Base-by-base conservation (phyloP, 2,888 invertebrate genomes). In the Odontocerum albicorne region DNA sequence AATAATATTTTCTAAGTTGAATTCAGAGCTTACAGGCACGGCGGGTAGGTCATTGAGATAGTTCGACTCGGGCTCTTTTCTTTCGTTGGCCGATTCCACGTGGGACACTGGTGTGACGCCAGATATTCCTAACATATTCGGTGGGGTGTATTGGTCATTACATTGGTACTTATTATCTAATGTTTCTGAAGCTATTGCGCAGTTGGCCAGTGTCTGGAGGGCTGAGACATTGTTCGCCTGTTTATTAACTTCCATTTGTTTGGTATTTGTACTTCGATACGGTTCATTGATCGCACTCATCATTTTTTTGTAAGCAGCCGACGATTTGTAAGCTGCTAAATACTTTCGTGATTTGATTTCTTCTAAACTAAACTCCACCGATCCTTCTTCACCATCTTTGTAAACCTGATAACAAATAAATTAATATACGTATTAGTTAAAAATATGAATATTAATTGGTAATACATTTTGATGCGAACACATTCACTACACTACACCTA, bases 281-380 rank as follows among this genome's bases (percentile, higher is more conserved):
- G 35, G 54, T 22, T 47, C 35, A 1, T 49, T 27, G 10, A 45
- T 22, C n/a, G 52, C 39, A 3, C 20, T 45, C 10, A 10, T 13
- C 12, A n/a, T 21, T 6, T 44, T 49, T 21, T 49, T 49, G 16
- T 21, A 55, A 7, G 36, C 44, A 8, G 40, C 31, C 6, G 36
- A 36, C 4, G 19, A 31, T 32, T 52, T 52, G 17, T 46, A 45
- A 16, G 22, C 32, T 15, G 65, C 65, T 68, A 70, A 71, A 68
- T 83, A 85, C 66, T 77, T 77, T 63, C 77, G 74, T 56, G 86
- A 84, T 65, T 84, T 77, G 62, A 91, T 77, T 75, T 91, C 90
- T 74, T 91, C 91, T 73, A 90, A 82, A 67, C 87, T 87, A 70
- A 81, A 85, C 74, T 91, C 91, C 61, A 77, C 78, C 60, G 82